phyloP scores from a whole-genome alignment of 2,113 vertebrate species.

The Struthio camelus region DNA sequence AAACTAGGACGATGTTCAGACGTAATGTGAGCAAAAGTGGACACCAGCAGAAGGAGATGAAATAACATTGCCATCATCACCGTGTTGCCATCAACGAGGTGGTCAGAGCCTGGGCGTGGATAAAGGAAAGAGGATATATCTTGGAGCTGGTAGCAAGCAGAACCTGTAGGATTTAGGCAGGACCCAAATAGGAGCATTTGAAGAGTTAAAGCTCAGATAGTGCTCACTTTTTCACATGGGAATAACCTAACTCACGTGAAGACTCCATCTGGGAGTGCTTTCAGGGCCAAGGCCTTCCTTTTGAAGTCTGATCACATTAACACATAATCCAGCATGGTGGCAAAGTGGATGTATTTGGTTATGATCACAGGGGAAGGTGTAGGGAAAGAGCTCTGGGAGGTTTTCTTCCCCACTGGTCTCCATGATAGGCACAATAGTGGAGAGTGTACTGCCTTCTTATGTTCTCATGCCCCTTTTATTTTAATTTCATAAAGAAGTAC shows the following conservation, averaged over 20 bases:
- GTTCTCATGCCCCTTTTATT: neutral
- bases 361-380: neutral
- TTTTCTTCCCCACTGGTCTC: neutral
- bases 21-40: neutral
- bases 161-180: neutral
- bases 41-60: neutral
- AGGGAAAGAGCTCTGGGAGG: neutral
- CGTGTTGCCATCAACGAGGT: neutral
- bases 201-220: neutral
- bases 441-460: neutral
- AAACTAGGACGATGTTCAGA: neutral
- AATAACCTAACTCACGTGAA: neutral
- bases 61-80: neutral
- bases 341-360: neutral
- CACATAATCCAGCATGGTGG: neutral
- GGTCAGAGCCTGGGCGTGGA: neutral
- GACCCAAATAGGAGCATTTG: neutral
- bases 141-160: neutral
- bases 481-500: neutral
- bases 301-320: neutral
- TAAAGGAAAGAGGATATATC: neutral
- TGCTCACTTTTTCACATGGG: neutral
- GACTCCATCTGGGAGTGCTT: neutral
- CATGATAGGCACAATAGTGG: neutral
- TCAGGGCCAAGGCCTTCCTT: neutral